A percentile compares a stretch with the other conserved stretches of the same genome.
Conservation (phyloP, 2,113 vertebrate genomes). For the Phylloscopus trochilus region DNA sequence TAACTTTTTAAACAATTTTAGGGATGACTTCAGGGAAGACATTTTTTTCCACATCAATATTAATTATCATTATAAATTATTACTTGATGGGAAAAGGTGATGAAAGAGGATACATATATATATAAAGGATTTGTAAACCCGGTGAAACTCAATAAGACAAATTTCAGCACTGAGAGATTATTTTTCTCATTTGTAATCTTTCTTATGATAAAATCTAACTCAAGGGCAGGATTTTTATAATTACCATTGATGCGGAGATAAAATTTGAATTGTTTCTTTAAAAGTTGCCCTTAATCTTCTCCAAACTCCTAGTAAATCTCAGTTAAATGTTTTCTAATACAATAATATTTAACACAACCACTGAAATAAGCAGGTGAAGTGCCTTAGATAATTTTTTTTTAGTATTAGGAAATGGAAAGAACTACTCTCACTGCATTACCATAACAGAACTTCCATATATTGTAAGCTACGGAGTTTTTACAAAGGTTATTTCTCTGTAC, state of each 20-base stretch:
- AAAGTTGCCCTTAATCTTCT: neutral
- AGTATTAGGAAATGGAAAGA: neutral
- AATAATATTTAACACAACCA: neutral
- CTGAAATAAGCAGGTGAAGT: neutral
- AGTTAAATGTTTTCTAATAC: neutral
- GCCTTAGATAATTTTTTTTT: neutral
- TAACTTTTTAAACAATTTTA: neutral
- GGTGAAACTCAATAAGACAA: neutral
- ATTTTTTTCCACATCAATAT: neutral
- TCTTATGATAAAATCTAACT: neutral
- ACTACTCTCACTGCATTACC: neutral
- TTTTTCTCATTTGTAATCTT: neutral
- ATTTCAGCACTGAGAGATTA: neutral
- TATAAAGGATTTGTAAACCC: neutral
- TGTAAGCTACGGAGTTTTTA: neutral
- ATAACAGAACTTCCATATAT: neutral
- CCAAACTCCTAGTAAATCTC: neutral
- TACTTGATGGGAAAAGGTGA: neutral
- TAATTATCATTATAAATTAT: neutral
- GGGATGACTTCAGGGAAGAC: neutral
- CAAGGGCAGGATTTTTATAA: conserved; percentile 25
- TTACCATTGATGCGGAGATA: neutral
- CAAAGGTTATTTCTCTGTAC: neutral
- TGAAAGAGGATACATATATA: neutral
- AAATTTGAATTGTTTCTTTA: neutral